Evolutionary conservation across 2,797 vertebrate genomes (phyloP).

Genomic region (Tachyglossus aculeatus): DNA sequence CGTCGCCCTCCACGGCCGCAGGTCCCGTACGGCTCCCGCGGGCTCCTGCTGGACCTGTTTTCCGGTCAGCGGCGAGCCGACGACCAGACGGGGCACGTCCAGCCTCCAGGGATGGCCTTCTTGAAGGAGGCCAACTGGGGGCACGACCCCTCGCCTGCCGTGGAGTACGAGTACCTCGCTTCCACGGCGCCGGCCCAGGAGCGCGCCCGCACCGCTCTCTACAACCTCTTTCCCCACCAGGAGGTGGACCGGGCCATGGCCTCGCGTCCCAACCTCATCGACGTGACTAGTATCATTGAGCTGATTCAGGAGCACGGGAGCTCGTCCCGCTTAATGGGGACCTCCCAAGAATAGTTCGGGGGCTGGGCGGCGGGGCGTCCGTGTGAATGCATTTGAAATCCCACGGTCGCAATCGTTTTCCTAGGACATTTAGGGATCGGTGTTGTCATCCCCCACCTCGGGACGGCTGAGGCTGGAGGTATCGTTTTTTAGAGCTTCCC

Average conservation of each 20-base stretch:
- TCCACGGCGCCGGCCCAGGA: slow-evolving; percentile 26
- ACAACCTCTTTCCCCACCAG: slow-evolving; percentile 69
- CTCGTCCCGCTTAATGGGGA: background rate
- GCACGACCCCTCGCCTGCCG: rapidly evolving
- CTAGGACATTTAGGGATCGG: no score
- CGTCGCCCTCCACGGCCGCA: background rate
- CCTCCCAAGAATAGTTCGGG: background rate
- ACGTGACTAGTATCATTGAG: slow-evolving; percentile 60
- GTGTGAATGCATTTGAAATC: no score
- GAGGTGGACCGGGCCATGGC: slow-evolving; percentile 68
- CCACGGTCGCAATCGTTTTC: no score
- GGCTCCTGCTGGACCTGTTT: background rate
- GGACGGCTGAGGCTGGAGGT: no score
- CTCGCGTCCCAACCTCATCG: slow-evolving; percentile 60
- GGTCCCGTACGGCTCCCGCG: background rate
- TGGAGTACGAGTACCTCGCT: background rate
- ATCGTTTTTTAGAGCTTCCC: no score
- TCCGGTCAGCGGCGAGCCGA: background rate
- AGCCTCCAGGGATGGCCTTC: rapidly evolving
- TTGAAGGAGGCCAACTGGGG: background rate
- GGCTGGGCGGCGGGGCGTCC: no score
- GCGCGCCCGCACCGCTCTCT: slow-evolving; percentile 59
- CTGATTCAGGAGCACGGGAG: slow-evolving; percentile 67
- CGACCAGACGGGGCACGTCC: background rate
- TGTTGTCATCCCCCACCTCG: no score